Conservation (phyloP, 2,113 vertebrate genomes). For the Ptyas mucosa region DNA sequence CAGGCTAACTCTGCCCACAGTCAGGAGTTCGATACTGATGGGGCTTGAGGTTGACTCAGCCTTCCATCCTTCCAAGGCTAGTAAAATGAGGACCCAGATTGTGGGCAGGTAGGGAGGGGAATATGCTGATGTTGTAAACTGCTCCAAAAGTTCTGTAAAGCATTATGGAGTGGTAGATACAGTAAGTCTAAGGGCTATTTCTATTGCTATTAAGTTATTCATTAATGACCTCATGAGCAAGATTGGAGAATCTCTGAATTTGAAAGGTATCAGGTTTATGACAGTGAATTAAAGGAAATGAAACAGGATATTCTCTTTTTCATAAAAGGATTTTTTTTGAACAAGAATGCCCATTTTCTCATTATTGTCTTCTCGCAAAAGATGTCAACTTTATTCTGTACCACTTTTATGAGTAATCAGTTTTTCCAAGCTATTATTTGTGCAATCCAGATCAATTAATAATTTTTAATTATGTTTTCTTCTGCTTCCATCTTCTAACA, state of each 20-base stretch:
- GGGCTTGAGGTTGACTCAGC: background rate
- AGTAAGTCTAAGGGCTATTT: background rate
- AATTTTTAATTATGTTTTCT: background rate
- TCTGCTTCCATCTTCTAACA: background rate
- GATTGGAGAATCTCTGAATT: background rate
- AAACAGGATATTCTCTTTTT: background rate
- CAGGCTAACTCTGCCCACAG: background rate
- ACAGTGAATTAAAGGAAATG: background rate
- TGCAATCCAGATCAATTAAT: background rate
- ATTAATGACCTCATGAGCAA: background rate
- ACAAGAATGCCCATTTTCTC: background rate
- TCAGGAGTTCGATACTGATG: background rate
- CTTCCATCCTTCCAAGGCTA: background rate
- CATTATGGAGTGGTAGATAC: background rate
- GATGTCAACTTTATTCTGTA: background rate
- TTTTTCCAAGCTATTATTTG: background rate
- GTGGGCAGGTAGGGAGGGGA: too few species aligned
- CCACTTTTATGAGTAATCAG: background rate
- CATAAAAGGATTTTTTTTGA: background rate
- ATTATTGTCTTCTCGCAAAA: background rate
- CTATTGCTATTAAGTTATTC: background rate
- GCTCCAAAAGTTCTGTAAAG: background rate
- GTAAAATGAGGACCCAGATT: background rate
- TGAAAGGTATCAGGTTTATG: background rate
- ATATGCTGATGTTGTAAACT: background rate